Evolutionary conservation across 1,140 invertebrate species (phyloP), one percentile per base, ranked within the genome.

Genomic region (Leptoteleia sp.): DNA sequence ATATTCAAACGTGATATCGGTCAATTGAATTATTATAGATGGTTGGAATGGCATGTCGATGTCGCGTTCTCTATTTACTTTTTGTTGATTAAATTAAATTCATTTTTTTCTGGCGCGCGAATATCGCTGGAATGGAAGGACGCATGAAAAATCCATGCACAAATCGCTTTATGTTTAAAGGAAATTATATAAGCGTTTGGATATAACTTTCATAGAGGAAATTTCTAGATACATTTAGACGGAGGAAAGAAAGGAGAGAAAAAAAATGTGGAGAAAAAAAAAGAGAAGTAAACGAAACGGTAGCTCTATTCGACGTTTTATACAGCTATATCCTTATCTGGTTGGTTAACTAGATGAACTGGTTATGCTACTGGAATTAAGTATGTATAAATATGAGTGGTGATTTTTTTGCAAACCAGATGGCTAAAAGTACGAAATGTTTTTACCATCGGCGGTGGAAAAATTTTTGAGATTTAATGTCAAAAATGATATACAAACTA

Each of bases 301-400:
- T 68, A 76, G 72, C 72, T 43, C n/a, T 42, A 33, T 67, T 59
- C 37, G 43, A 57, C 15, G 38, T 59, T 76, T 76, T 40, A 68
- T 64, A 70, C 25, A 76, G 55, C 57, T 37, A 33, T 67, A 62
- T 52, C 72, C 64, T 76, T 76, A 67, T 76, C 62, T 67, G 54
- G 45, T 52, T 61, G 13, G 61, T 67, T 76, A 76, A 76, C 72
- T 76, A 75, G 71, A 75, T 75, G 59, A 65, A 75, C 71, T 50
- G 71, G 71, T 75, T 75, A 65, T 75, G 71, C 61, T 65, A 65
- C 70, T 72, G 68, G 68, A 47, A 64, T 72, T 72, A 33, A 72
- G 31, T 40, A 35, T 27, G 25, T 33, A 64, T 55, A 40, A 55
- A 57, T 57, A 55, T 35, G 15, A 52, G 7, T 19, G 4, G 12